Evolutionary conservation across 2,888 invertebrate genomes (phyloP).

Genomic region (Epistrophella euchroma): DNA sequence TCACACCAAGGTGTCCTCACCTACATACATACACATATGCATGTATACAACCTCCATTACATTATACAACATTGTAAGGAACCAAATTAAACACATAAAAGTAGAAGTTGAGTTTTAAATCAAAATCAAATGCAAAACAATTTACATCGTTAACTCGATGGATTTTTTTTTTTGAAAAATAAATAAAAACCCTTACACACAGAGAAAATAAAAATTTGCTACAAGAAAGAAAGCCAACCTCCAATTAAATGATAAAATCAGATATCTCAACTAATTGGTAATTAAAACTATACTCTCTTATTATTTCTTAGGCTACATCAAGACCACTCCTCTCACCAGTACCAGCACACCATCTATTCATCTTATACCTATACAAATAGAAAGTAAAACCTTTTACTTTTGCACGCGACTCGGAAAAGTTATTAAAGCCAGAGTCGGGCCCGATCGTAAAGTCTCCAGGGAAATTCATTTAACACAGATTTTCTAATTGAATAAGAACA

Average conservation of each 20-base stretch:
- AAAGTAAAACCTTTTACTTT: constrained; percentile 14
- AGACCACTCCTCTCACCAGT: background rate
- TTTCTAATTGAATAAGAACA: constrained; percentile 71
- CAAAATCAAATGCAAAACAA: constrained; percentile 39
- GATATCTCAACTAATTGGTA: constrained; percentile 70
- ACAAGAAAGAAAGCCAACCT: constrained; percentile 36
- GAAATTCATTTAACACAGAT: constrained; percentile 71
- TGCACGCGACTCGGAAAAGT: constrained; percentile 52
- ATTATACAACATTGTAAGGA: background rate
- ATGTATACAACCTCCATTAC: too few relatives aligned
- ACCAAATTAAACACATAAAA: background rate
- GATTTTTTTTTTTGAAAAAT: background rate
- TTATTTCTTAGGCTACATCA: constrained; percentile 21
- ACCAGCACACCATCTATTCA: background rate
- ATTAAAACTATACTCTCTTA: constrained; percentile 62
- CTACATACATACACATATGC: background rate
- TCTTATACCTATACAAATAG: background rate
- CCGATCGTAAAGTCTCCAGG: constrained; percentile 49
- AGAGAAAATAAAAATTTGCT: background rate
- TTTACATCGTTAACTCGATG: constrained; percentile 33
- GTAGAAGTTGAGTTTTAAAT: constrained; percentile 13
- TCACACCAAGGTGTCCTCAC: background rate
- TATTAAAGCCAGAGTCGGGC: constrained; percentile 58
- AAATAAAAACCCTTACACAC: background rate
- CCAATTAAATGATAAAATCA: constrained; percentile 70